Evolutionary conservation across 1,140 invertebrate species (phyloP).

Genomic region (Microplitis mediator): DNA sequence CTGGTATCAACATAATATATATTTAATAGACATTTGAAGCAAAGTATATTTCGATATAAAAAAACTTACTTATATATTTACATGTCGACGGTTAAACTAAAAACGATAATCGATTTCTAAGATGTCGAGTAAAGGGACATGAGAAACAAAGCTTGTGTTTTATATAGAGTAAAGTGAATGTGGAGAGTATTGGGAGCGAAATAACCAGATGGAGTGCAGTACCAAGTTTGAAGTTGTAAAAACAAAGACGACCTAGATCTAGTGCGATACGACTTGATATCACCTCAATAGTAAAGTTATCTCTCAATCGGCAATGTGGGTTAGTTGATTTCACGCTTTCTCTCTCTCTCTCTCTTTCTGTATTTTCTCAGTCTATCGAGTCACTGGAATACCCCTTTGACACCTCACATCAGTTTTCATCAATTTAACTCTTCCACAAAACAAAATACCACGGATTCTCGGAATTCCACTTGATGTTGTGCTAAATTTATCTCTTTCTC

Average conservation of each 20-base stretch:
- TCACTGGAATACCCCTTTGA: background rate
- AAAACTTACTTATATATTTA: background rate
- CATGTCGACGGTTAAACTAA: slow-evolving; percentile 6
- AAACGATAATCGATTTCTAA: slow-evolving; percentile 19
- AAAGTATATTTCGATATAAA: slow-evolving; percentile 12
- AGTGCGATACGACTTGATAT: slow-evolving; percentile 20
- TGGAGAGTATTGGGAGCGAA: background rate
- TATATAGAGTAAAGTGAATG: slow-evolving; percentile 4
- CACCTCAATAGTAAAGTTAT: slow-evolving; percentile 14
- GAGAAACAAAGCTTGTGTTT: background rate
- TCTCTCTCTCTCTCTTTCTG: background rate
- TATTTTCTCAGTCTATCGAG: background rate
- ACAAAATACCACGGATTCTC: too few species aligned
- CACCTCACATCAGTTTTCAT: too few species aligned
- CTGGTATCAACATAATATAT: background rate
- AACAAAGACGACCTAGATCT: slow-evolving; percentile 23
- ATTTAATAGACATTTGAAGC: background rate
- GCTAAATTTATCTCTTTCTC: too few species aligned
- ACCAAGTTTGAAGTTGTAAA: background rate
- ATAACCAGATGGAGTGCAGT: slow-evolving; percentile 2
- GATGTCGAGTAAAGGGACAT: background rate
- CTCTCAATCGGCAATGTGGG: slow-evolving; percentile 18
- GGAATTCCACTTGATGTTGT: too few species aligned
- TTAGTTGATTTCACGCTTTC: slow-evolving; percentile 15
- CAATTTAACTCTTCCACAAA: too few species aligned